phyloP scores from a whole-genome alignment of 1,140 invertebrate genomes.

The Eubasilissa regina region DNA sequence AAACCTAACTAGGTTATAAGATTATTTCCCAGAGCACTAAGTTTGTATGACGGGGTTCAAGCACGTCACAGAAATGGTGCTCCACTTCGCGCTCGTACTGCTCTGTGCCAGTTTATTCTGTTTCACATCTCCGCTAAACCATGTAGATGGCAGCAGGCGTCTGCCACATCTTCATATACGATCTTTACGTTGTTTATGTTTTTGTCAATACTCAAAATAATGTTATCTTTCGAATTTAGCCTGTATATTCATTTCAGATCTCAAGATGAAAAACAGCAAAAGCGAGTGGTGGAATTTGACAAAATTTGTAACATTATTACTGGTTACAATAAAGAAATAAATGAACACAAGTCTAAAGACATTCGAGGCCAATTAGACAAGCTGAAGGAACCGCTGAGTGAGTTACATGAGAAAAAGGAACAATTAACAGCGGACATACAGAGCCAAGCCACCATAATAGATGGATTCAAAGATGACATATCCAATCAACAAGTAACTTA shows the following conservation, averaged over 20 bases:
- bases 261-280: slow-evolving; percentile 65
- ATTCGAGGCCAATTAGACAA: slow-evolving; percentile 67
- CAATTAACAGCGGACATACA: slow-evolving; percentile 65
- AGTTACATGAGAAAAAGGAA: slow-evolving; percentile 73
- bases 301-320: slow-evolving; percentile 58
- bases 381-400: slow-evolving; percentile 69
- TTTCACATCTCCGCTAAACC: too few relatives aligned
- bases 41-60: too few relatives aligned
- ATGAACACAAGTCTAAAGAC: slow-evolving; percentile 67
- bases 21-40: too few relatives aligned
- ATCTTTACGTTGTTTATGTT: too few relatives aligned
- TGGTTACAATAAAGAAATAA: slow-evolving; percentile 65
- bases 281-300: slow-evolving; percentile 66
- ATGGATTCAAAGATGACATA: slow-evolving; percentile 77
- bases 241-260: slow-evolving; percentile 63
- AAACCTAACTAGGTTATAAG: too few relatives aligned
- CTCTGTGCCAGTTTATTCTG: too few relatives aligned
- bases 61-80: too few relatives aligned
- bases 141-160: too few relatives aligned
- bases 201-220: too few relatives aligned
- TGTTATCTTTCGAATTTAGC: too few relatives aligned
- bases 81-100: too few relatives aligned
- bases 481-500: slow-evolving; percentile 78
- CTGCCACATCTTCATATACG: too few relatives aligned
- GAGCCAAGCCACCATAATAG: slow-evolving; percentile 67